These are phyloP conservation scores for Pempheris klunzingeri DNA, from an alignment of 2,797 vertebrate genomes.

Conservation along the genomic window DNA sequence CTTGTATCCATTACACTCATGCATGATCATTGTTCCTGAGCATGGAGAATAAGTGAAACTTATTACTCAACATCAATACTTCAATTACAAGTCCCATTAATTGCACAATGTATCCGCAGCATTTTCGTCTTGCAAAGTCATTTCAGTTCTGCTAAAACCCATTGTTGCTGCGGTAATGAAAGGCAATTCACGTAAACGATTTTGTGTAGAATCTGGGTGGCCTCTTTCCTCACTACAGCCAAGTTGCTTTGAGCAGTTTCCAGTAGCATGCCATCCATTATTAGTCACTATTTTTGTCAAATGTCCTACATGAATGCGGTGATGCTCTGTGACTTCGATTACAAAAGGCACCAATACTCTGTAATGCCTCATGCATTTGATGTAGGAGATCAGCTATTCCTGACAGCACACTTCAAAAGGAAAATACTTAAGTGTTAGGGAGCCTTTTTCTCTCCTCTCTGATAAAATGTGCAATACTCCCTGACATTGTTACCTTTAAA, in stretches of 20 bases:
- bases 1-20: constrained; percentile 52
- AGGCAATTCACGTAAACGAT: constrained; percentile 67
- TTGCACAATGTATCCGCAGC: constrained; percentile 43
- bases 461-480: constrained; percentile 43
- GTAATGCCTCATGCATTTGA: constrained; percentile 26
- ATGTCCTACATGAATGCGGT: constrained; percentile 27
- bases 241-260: constrained; percentile 51
- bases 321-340: constrained; percentile 33
- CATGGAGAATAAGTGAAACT: constrained; percentile 62
- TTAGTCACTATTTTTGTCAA: constrained; percentile 47
- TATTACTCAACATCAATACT: constrained; percentile 75
- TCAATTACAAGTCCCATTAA: constrained; percentile 78
- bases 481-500: constrained; percentile 26
- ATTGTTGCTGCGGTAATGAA: constrained; percentile 65
- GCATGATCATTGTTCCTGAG: constrained; percentile 60
- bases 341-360: constrained; percentile 27
- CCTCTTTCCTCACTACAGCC: constrained; percentile 59
- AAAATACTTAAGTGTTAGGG: constrained; percentile 52
- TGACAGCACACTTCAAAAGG: constrained; percentile 42
- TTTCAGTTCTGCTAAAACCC: constrained; percentile 67
- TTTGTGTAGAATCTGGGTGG: constrained; percentile 62
- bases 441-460: constrained; percentile 28
- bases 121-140: constrained; percentile 53
- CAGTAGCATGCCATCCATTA: constrained; percentile 44
- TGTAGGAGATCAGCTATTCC: constrained; percentile 40